These are phyloP conservation scores for Drosophila erecta DNA, from an alignment of 1,140 invertebrate species.

Conservation along the genomic window DNA sequence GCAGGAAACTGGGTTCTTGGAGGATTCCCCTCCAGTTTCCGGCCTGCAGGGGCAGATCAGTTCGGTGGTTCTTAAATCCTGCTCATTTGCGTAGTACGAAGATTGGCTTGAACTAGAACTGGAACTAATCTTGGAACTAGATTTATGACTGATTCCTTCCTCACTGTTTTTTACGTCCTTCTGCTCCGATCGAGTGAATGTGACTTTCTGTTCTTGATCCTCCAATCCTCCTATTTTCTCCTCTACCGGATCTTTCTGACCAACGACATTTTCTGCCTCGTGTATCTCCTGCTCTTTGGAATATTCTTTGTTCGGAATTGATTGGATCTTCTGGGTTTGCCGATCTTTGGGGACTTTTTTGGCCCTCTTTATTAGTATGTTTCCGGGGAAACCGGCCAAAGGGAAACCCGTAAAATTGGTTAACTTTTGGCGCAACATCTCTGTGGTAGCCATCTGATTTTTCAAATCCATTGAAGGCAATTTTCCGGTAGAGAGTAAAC, in stretches of 20 bases:
- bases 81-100: slow-evolving; percentile 25
- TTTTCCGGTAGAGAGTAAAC: not conserved
- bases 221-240: not conserved
- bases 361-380: not conserved
- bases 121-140: not conserved
- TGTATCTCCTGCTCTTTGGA: not conserved
- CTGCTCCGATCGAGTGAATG: not conserved
- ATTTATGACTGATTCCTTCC: not conserved
- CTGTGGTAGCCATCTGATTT: not conserved
- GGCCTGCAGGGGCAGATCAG: not conserved
- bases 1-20: not conserved
- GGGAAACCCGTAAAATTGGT: slow-evolving; percentile 6
- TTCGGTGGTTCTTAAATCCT: slow-evolving; percentile 3
- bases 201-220: not conserved
- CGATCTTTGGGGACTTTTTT: too few relatives aligned
- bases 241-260: not conserved
- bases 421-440: not conserved
- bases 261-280: not conserved
- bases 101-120: slow-evolving; percentile 21
- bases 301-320: not conserved
- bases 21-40: not conserved
- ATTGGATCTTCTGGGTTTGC: not conserved
- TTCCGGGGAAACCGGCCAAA: slow-evolving; percentile 7
- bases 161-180: not conserved
- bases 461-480: not conserved